Percentiles rank a stretch among this genome's conserved stretches.
These are phyloP conservation scores for Cephus cinctus DNA, from an alignment of 1,140 invertebrate genomes.

Conservation along the genomic window DNA sequence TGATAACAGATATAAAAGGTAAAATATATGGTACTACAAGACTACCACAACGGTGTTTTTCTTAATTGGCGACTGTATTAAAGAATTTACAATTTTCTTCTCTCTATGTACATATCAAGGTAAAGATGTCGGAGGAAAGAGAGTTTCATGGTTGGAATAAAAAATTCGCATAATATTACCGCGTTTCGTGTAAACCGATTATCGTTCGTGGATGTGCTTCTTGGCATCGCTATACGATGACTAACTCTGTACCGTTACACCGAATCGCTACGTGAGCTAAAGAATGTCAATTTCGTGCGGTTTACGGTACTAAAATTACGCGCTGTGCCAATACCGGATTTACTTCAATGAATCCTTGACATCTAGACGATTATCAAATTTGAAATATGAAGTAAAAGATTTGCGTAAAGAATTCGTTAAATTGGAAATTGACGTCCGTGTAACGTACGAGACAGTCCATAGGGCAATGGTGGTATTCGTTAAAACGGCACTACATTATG, in stretches of 20 bases:
- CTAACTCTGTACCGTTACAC: conserved; percentile 20
- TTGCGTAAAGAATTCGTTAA: not conserved
- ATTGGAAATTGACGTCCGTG: not conserved
- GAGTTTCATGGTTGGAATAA: not conserved
- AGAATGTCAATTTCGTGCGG: conserved; percentile 24
- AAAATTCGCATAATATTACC: not conserved
- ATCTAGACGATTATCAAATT: no score
- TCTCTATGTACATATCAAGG: conserved; percentile 4
- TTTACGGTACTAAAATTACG: conserved; percentile 21
- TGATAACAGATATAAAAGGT: no score
- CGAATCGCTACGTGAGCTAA: conserved; percentile 11
- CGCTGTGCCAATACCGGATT: conserved; percentile 8
- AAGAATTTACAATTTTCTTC: no score
- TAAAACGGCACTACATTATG: not conserved
- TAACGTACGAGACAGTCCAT: not conserved
- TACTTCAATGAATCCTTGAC: conserved; percentile 5
- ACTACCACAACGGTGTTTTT: not conserved
- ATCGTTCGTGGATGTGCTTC: not conserved
- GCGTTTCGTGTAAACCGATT: not conserved
- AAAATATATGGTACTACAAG: no score
- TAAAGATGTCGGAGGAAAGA: conserved; percentile 6
- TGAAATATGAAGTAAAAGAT: no score
- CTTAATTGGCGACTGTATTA: no score
- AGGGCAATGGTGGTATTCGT: not conserved
- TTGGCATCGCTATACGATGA: conserved; percentile 7